Base-by-base conservation (phyloP, 2,797 vertebrate genomes). In the Ctenopoma kingsleyae region DNA sequence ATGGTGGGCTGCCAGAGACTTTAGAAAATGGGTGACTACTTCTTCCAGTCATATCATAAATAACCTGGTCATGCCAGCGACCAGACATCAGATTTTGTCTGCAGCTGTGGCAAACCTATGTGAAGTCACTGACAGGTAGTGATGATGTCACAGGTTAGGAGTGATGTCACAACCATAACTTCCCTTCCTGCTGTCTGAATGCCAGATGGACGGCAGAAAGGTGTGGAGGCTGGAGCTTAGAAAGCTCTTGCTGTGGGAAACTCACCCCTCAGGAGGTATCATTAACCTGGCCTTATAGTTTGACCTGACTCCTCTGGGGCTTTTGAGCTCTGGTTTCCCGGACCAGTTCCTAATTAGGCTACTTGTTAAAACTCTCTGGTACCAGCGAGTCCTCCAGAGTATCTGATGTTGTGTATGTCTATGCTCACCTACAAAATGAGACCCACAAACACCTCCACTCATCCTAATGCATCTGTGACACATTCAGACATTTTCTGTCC, bases 161-260 rank as follows among this genome's bases (percentile, higher is more conserved):
- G 90, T 94, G 94, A 95, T 94, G 93, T 95, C 93, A 95, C 85
- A 35, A 85, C 86, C 87, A 90, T 95, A 93, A 94, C 83, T 94
- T 87, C 82, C 71, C 72, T 57, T 87, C 72, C 81, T 20, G 69
- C 83, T 87, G 90, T 92, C 92, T 89, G 78, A 82, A 87, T 81
- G 83, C 84, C 89, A 94, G 94, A 94, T 92, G 93, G 91, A 93
- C 92, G 82, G 82, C 71, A 72, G 87, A 85, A 83, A 92, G 92
- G 93, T 93, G 91, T 90, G 85, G 85, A 91, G 91, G 89, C 90
- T 89, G 86, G 60, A 84, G 77, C 87, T 85, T 74, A 85, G 86
- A 91, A 76, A 86, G 81, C 90, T 84, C 89, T 89, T 65, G 67
- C 86, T 81, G 79, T 85, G 85, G 84, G 84, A 90, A 82, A 74